phyloP scores from a whole-genome alignment of 2,888 invertebrate species.

The Acheta domesticus region DNA sequence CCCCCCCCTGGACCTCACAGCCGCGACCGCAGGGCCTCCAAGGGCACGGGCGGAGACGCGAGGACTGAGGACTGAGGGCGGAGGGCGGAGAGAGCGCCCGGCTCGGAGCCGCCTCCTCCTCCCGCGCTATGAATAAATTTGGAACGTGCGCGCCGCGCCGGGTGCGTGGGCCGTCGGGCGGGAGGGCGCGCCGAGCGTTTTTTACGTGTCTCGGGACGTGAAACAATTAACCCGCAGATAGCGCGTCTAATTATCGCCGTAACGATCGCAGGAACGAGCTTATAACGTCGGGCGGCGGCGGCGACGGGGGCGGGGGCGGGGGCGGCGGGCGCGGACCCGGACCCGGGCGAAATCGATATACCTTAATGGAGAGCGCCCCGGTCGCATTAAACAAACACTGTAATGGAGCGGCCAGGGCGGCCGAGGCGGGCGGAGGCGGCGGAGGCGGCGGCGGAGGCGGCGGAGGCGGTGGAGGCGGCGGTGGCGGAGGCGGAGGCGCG shows the following conservation, averaged over 20 bases:
- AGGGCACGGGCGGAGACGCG: neutral
- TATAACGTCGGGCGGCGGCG: neutral
- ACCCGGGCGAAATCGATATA: neutral
- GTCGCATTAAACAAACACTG: neutral
- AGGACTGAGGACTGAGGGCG: neutral
- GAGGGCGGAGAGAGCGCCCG: neutral
- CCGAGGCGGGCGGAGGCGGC: neutral
- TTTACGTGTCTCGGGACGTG: constrained; percentile 6
- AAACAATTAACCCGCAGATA: constrained; percentile 18
- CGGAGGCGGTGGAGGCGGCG: neutral
- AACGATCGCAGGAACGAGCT: neutral
- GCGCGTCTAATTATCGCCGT: neutral
- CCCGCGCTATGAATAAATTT: neutral
- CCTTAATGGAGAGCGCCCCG: neutral
- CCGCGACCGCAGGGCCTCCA: neutral
- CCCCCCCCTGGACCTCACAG: neutral
- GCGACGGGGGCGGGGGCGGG: neutral
- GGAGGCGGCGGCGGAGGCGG: neutral
- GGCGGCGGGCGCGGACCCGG: neutral
- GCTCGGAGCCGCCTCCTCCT: neutral
- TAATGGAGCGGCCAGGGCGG: neutral
- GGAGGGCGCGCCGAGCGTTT: neutral
- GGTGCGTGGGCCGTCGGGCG: neutral
- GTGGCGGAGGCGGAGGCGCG: too few species aligned
- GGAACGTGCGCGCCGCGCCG: neutral